These are phyloP conservation scores for Sebastolobus alascanus DNA, from an alignment of 2,797 vertebrate species.

Conservation along the genomic window DNA sequence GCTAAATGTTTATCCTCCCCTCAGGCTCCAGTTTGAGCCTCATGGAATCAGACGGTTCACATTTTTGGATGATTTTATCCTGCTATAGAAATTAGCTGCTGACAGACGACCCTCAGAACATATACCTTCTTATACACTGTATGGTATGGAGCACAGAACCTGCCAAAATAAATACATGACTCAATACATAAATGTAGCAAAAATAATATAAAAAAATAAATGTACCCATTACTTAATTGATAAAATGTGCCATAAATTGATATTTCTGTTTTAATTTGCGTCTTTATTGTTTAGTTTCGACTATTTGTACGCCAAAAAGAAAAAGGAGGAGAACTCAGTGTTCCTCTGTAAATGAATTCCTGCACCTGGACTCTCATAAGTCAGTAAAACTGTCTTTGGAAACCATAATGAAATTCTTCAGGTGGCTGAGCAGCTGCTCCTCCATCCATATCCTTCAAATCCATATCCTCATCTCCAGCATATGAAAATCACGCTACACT, in stretches of 20 bases:
- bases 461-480: not conserved
- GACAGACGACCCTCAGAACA: not conserved
- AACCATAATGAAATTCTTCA: conserved; percentile 10
- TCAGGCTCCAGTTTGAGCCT: not conserved
- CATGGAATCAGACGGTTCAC: not conserved
- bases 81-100: not conserved
- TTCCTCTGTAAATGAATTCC: not conserved
- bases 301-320: not conserved
- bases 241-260: too few species aligned
- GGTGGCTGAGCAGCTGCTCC: conserved; percentile 2
- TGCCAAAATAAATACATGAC: too few species aligned
- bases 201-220: too few species aligned
- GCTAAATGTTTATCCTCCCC: conserved; percentile 17
- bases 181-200: too few species aligned
- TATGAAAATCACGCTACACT: not conserved
- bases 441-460: not conserved
- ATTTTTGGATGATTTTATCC: not conserved
- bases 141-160: too few species aligned
- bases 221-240: too few species aligned
- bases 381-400: not conserved
- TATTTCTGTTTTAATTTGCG: not conserved
- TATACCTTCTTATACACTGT: not conserved
- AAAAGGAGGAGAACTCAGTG: not conserved
- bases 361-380: not conserved
- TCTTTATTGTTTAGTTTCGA: not conserved